Conservation (phyloP, 2,113 vertebrate species). For the Podarcis raffonei region DNA sequence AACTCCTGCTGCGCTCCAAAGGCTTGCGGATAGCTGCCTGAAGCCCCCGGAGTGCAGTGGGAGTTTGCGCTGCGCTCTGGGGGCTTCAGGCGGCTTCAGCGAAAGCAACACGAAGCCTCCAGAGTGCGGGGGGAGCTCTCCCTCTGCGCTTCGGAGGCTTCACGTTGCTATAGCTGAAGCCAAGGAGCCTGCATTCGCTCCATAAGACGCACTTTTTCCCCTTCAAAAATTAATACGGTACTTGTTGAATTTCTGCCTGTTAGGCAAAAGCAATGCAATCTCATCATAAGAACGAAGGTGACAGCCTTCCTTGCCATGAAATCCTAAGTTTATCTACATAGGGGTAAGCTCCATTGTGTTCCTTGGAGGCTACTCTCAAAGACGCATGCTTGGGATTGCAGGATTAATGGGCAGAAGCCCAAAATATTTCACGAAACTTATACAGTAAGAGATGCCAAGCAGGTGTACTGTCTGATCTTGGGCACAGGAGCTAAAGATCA, state of each 20-base stretch:
- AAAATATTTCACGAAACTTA: neutral
- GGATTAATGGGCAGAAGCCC: neutral
- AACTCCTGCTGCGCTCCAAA: too few relatives aligned
- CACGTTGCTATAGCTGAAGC: too few relatives aligned
- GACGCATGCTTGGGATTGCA: neutral
- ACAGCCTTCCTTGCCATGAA: neutral
- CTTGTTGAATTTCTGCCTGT: neutral
- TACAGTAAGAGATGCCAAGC: neutral
- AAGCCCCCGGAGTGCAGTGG: too few relatives aligned
- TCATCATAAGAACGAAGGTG: neutral
- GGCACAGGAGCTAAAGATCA: neutral
- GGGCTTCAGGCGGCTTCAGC: too few relatives aligned
- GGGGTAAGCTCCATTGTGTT: neutral
- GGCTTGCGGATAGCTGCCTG: too few relatives aligned
- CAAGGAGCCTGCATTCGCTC: too few relatives aligned
- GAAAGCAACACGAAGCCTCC: too few relatives aligned
- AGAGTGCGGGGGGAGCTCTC: too few relatives aligned
- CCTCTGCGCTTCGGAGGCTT: too few relatives aligned
- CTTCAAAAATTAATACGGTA: too few relatives aligned
- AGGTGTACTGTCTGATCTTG: neutral
- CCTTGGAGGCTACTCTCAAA: neutral
- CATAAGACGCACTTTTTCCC: too few relatives aligned
- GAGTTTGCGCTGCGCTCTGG: too few relatives aligned
- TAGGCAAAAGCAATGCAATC: neutral
- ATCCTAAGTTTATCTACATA: neutral